Conservation (phyloP, 2,113 vertebrate genomes). For the Syngnathoides biaculeatus region DNA sequence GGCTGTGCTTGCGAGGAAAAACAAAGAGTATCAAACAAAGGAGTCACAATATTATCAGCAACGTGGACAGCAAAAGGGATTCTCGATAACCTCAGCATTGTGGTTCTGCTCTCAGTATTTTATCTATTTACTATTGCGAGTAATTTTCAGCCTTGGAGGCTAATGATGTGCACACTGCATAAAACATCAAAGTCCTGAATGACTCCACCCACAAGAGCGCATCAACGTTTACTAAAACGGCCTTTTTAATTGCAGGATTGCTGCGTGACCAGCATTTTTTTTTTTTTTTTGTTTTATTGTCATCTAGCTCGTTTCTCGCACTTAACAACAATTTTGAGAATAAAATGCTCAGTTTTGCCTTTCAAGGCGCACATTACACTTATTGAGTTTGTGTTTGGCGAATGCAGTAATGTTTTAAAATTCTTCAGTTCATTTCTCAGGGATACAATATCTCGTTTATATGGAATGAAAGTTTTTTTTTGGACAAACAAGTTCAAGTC, state of each 20-base stretch:
- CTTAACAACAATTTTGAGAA: not conserved
- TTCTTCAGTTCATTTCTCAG: too few relatives aligned
- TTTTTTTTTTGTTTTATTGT: too few relatives aligned
- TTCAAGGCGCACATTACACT: too few relatives aligned
- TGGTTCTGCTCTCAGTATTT: not conserved
- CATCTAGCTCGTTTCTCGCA: not conserved
- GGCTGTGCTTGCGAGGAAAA: not conserved
- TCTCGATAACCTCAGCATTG: not conserved
- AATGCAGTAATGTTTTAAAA: too few relatives aligned
- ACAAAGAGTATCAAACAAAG: not conserved
- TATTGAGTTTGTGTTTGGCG: too few relatives aligned
- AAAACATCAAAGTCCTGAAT: slow-evolving; percentile 3
- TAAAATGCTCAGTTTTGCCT: not conserved
- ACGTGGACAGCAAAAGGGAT: not conserved
- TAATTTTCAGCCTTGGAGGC: slow-evolving; percentile 1
- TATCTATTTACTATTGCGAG: slow-evolving; percentile 6
- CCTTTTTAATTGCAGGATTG: not conserved
- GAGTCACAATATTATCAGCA: not conserved
- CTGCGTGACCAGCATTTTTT: not conserved
- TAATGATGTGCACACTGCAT: not conserved
- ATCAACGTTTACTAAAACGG: not conserved
- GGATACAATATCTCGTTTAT: too few relatives aligned
- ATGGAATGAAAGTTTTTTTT: too few relatives aligned
- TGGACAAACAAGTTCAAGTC: too few relatives aligned
- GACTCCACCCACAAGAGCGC: slow-evolving; percentile 4